Conservation (phyloP, 2,797 vertebrate species). For the Dendrocincla fuliginosa region DNA sequence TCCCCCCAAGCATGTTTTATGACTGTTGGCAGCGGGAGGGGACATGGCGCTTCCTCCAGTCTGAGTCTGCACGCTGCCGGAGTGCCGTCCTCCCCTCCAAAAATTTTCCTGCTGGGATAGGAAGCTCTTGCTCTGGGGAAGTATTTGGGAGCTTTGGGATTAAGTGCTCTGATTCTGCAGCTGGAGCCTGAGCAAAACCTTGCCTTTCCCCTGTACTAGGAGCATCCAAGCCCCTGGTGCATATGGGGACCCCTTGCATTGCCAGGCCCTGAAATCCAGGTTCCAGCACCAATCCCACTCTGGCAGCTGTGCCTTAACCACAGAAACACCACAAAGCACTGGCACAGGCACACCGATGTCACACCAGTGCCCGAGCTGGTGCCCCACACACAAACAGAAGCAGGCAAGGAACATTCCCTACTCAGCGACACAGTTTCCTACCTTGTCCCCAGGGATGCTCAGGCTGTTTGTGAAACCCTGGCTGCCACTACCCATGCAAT, state of each 20-base stretch:
- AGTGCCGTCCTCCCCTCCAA: accelerated
- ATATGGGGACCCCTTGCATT: accelerated
- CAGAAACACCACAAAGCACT: neutral
- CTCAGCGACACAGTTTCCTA: neutral
- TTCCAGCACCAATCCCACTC: accelerated
- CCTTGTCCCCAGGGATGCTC: neutral
- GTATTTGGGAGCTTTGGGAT: neutral
- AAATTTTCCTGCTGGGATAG: neutral
- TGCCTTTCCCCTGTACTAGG: neutral
- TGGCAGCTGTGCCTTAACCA: neutral
- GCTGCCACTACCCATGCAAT: neutral
- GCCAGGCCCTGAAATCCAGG: neutral
- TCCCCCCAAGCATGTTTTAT: neutral
- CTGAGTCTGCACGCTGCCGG: accelerated
- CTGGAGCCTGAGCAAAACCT: neutral
- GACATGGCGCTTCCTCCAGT: neutral
- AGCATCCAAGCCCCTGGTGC: accelerated
- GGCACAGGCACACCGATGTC: neutral
- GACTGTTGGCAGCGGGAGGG: neutral
- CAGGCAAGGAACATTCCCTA: neutral
- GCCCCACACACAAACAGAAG: accelerated
- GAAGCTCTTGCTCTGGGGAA: neutral
- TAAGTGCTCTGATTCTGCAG: neutral
- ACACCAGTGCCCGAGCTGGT: neutral
- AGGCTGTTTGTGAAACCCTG: neutral